Conservation (phyloP, 2,888 invertebrate genomes). For the Agapetus fuscipes region DNA sequence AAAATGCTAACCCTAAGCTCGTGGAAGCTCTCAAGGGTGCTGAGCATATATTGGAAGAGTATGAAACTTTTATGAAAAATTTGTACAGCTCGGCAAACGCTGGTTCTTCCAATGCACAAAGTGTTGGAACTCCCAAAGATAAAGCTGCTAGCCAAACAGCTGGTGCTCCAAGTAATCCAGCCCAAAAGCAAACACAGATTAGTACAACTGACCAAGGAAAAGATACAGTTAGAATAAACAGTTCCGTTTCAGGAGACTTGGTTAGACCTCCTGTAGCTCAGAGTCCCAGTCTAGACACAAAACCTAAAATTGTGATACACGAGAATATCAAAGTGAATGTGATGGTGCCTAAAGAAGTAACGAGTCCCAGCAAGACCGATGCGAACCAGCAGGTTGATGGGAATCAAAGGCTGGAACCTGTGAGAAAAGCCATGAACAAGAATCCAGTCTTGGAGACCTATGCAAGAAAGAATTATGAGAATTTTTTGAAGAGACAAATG, state of each 20-base stretch:
- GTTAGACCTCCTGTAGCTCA: background rate
- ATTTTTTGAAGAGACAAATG: conserved; percentile 8
- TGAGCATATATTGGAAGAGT: too few species aligned
- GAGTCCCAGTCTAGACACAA: background rate
- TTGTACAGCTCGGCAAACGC: background rate
- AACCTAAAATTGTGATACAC: background rate
- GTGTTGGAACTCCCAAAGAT: background rate
- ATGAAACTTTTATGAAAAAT: background rate
- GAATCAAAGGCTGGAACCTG: background rate
- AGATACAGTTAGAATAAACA: too few species aligned
- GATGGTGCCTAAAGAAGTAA: background rate
- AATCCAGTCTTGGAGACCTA: conserved; percentile 9
- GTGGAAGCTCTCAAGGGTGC: too few species aligned
- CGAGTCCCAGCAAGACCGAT: too few species aligned
- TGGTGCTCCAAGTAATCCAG: background rate
- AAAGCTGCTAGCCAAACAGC: background rate
- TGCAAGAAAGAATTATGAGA: conserved; percentile 13
- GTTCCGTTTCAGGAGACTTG: background rate
- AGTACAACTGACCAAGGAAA: too few species aligned
- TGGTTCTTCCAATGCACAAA: background rate
- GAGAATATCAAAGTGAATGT: background rate
- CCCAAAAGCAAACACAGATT: too few species aligned
- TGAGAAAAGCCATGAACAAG: background rate
- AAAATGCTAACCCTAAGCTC: too few species aligned
- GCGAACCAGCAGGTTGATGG: too few species aligned